Evolutionary conservation across 30 jellyfish, hydroid and myxozoan species (phyloP).

Genomic region (Chrysaora quinquecirrha): DNA sequence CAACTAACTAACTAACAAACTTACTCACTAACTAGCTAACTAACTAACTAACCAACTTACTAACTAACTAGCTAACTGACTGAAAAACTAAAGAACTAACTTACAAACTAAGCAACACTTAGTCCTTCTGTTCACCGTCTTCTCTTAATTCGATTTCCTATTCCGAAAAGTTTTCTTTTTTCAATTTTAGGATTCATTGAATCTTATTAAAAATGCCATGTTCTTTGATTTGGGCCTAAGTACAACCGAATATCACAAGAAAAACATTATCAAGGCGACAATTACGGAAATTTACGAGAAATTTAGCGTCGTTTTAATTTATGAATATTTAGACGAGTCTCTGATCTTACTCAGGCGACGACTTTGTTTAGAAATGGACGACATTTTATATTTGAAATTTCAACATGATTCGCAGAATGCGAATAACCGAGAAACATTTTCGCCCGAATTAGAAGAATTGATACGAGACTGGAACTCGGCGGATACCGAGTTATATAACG

Average conservation of each 20-base stretch:
- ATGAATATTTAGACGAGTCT: slow-evolving; percentile 94
- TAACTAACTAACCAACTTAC: too few species aligned
- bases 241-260: slow-evolving; percentile 95
- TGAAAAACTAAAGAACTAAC: too few species aligned
- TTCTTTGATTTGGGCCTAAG: slow-evolving; percentile 95
- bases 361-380: slow-evolving; percentile 93
- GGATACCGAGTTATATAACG: slow-evolving; percentile 72
- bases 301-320: slow-evolving; percentile 80
- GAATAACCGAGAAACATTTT: slow-evolving; percentile 57
- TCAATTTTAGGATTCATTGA: slow-evolving; percentile 92
- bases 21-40: too few species aligned
- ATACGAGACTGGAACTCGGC: slow-evolving; percentile 87
- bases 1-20: too few species aligned
- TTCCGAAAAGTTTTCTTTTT: too few species aligned
- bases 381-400: slow-evolving; percentile 71
- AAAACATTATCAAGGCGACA: slow-evolving; percentile 82
- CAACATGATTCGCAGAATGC: slow-evolving; percentile 78
- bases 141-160: too few species aligned
- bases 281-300: slow-evolving; percentile 89
- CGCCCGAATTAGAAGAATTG: slow-evolving; percentile 70
- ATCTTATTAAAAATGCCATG: slow-evolving; percentile 91
- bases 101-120: too few species aligned
- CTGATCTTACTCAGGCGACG: slow-evolving; percentile 79
- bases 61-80: too few species aligned
- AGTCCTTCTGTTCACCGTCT: too few species aligned